Base-by-base conservation (phyloP, 2,113 vertebrate species). In the Perca flavescens region DNA sequence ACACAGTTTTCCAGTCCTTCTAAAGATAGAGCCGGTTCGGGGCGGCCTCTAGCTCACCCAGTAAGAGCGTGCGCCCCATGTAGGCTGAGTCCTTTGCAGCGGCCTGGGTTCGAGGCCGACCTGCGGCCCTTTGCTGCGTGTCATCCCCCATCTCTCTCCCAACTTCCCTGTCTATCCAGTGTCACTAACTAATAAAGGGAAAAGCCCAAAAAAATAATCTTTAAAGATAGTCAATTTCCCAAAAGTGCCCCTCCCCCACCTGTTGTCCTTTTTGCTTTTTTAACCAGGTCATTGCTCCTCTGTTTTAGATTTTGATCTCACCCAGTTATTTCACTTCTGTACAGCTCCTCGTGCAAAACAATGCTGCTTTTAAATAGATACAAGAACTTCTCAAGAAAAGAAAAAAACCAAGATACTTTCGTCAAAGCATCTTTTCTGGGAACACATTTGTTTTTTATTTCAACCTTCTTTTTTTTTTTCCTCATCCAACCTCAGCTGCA, bases 151-250 rank as follows among this genome's bases (percentile, higher is more conserved):
- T 40, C 36, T 40, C 8, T 40, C 36, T 40, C 8, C 36, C 36
- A 40, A 8, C 36, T 9, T 40, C 8, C 36, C 36, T 40, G 36
- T 40, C 8, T 40, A 40, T 40, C 36, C 36, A 40, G 7, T 40
- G 36, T 40, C 36, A 40, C 36, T 9, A 40, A 9, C 36, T 9
- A 9, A 40, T 40, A 40, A 40, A 40, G 40, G 40, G 40, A 40
- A 40, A 40, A 40, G 36, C 40, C 40, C 8, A 9, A 9, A 10
- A 40, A 40, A 10, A 40, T 10, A 40, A 2, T 40, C 8, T 40
- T 40, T 10, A 94, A 93, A 95, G 82, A 94, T 93, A 93, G 92
- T 25, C 25, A 25, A 25, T 87, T 92, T 88, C 80, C 85, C 78
- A 85, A 86, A 86, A 87, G 68, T 88, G 80, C 89, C 77, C 84